A percentile compares a stretch with the other conserved stretches of the same genome.
phyloP scores from a whole-genome alignment of 2,888 invertebrate species.

The Campopleginae sp. region DNA sequence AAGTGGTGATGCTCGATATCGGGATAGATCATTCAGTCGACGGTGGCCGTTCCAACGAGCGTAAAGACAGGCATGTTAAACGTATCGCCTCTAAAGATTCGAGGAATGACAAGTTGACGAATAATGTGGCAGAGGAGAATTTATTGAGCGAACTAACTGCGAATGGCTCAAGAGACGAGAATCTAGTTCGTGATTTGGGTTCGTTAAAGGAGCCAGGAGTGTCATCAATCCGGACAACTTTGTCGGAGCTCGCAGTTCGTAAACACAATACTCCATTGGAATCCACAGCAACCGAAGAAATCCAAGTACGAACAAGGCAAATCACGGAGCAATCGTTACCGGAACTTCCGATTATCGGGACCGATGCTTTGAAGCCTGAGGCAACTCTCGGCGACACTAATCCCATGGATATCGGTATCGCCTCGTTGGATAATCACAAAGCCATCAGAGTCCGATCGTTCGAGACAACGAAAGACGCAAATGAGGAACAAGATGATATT shows the following conservation, averaged over 20 bases:
- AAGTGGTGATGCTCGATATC: neutral
- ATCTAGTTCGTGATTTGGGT: conserved; percentile 2
- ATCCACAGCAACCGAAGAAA: conserved; percentile 50
- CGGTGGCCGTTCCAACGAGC: neutral
- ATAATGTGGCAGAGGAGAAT: neutral
- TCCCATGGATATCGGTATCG: conserved; percentile 9
- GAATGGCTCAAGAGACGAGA: conserved; percentile 23
- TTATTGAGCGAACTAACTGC: neutral
- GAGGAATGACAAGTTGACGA: neutral
- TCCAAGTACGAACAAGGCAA: conserved; percentile 37
- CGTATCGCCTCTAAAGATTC: neutral
- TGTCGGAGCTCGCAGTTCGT: conserved; percentile 19
- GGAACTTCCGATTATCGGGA: conserved; percentile 33
- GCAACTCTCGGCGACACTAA: conserved; percentile 33
- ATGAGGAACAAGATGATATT: conserved; percentile 31
- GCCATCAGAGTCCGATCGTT: conserved; percentile 55
- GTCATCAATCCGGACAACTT: conserved; percentile 31
- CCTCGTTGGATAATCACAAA: conserved; percentile 60
- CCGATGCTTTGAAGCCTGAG: neutral
- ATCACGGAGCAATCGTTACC: conserved; percentile 48
- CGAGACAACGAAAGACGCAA: conserved; percentile 29
- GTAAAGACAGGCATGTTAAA: neutral
- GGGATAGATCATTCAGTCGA: neutral
- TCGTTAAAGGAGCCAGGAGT: neutral
- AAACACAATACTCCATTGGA: conserved; percentile 22